Evolutionary conservation across 1,140 invertebrate genomes (phyloP).

Genomic region (Hyphantria cunea): DNA sequence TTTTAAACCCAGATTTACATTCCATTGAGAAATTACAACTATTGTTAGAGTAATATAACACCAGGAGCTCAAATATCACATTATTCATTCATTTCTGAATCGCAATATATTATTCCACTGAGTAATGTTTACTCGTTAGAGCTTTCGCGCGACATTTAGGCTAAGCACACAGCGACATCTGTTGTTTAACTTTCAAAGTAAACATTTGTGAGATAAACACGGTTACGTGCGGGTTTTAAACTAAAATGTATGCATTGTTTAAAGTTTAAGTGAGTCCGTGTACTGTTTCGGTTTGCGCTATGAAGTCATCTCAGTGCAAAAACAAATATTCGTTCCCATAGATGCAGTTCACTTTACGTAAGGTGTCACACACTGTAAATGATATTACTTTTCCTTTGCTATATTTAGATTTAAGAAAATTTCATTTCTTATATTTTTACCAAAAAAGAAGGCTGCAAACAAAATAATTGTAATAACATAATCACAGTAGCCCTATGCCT

Average conservation of each 20-base stretch:
- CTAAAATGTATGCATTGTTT: constrained; percentile 3
- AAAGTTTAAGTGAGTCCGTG: constrained; percentile 4
- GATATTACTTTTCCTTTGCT: too few species aligned
- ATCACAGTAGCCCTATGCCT: too few species aligned
- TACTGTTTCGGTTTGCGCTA: constrained; percentile 2
- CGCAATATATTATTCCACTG: constrained; percentile 12
- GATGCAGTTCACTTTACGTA: too few species aligned
- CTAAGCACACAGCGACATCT: constrained; percentile 40
- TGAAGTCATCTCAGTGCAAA: background rate
- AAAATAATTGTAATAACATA: too few species aligned
- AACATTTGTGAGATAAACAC: constrained; percentile 37
- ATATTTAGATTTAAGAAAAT: too few species aligned
- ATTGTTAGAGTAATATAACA: background rate
- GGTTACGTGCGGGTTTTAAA: constrained; percentile 13
- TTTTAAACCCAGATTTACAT: too few species aligned
- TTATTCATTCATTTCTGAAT: constrained; percentile 10
- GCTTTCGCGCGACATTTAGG: constrained; percentile 35
- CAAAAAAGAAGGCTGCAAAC: too few species aligned
- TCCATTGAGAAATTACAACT: too few species aligned
- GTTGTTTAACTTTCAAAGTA: constrained; percentile 48
- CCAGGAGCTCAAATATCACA: constrained; percentile 11
- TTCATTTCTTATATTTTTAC: too few species aligned
- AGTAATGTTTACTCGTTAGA: constrained; percentile 13
- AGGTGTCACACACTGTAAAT: too few species aligned
- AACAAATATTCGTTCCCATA: too few species aligned